Conservation (phyloP, 2,888 invertebrate species). For the Byasa hedistus region DNA sequence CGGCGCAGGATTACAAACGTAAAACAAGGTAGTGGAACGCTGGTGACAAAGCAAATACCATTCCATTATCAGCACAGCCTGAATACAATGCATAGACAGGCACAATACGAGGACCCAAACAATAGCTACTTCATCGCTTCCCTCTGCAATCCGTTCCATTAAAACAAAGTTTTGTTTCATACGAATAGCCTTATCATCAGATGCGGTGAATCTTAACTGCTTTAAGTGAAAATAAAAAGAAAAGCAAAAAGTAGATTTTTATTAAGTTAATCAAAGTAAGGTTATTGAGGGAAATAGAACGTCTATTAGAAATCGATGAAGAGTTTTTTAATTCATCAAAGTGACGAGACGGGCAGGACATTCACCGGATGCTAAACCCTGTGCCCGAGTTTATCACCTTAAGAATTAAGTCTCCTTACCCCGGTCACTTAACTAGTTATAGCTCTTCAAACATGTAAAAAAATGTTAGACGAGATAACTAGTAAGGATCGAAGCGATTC, state of each 20-base stretch:
- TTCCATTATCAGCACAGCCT: conserved; percentile 18
- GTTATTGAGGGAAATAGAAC: no score
- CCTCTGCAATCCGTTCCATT: conserved; percentile 7
- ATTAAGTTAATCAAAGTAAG: neutral
- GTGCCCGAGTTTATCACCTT: no score
- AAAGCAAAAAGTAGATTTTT: neutral
- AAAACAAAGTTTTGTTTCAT: conserved; percentile 2
- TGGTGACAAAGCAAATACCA: conserved; percentile 25
- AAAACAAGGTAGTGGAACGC: conserved; percentile 20
- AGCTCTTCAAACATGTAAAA: no score
- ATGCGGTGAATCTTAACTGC: neutral
- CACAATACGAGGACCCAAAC: conserved; percentile 17
- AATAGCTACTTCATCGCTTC: conserved; percentile 12
- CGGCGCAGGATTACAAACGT: conserved; percentile 18
- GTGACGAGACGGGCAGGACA: no score
- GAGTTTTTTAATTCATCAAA: no score
- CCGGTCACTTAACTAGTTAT: no score
- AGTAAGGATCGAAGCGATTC: no score
- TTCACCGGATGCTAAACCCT: no score
- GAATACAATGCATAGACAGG: conserved; percentile 22
- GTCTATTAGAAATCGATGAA: no score
- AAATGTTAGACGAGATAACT: no score
- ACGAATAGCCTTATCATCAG: conserved; percentile 7
- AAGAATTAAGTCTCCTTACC: no score
- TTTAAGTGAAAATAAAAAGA: neutral